Base-by-base conservation (phyloP, 2,113 vertebrate genomes). In the Gallinago jamesoni region DNA sequence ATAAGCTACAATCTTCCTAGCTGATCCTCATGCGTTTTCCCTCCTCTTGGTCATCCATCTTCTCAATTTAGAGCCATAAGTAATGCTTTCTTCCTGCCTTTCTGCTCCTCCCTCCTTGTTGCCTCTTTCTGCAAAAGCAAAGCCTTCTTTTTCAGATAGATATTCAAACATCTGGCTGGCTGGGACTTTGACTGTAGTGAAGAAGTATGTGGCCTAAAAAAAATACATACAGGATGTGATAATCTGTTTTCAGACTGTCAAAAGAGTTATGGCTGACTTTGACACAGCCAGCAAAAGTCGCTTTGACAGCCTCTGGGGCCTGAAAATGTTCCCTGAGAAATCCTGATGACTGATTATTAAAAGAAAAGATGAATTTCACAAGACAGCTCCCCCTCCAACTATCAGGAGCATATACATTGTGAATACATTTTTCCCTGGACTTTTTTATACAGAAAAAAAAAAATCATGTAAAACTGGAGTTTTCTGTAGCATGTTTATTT, bases 311-410 rank as follows among this genome's bases (percentile, higher is more conserved):
- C n/a, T 80, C 48, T 82, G 66, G 45, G 77, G 35, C 45, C 57
- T 89, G 66, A 76, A 95, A 91, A 68, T 60, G 12, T 87, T 90
- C 21, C 50, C 77, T 91, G 21, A 85, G 75, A 83, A 87, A 85
- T 87, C 75, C 24, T 43, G 27, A 60, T 74, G 60, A 73, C 31
- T 37, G 78, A 30, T 82, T 82, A n/a, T 79, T 90, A 62, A 89
- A 87, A 86, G 59, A 70, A 62, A 77, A 93, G 15, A 43, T 43
- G 2, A 64, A 91, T 79, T 85, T 60, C n/a, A 50, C 60, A 45
- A 85, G 53, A 43, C 27, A 53, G 21, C 2, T 43, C 25, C 12
- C 20, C 41, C 18, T 56, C 23, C 18, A 53, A 31, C 23, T 87
- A 69, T n/a, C 60, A 73, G 57, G 25, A 77, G 17, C 31, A 67